These are phyloP conservation scores for Acipenser transmontanus DNA, from an alignment of 2,797 vertebrate genomes.

Conservation along the genomic window DNA sequence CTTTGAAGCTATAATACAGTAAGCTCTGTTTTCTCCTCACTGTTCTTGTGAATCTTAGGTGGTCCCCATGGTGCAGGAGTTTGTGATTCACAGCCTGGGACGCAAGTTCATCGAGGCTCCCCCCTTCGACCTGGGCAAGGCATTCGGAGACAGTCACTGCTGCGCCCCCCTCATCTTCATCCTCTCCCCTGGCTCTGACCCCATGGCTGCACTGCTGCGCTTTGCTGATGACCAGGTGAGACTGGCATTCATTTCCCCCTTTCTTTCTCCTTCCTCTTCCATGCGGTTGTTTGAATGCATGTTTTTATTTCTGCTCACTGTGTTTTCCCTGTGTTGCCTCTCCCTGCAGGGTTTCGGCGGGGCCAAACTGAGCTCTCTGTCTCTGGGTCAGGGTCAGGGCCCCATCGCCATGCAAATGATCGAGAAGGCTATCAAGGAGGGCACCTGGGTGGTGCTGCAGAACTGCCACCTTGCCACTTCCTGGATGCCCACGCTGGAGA, in stretches of 20 bases:
- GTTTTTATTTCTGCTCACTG: background rate
- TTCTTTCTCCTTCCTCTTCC: background rate
- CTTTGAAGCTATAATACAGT: no score
- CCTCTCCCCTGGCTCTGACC: slow-evolving; percentile 77
- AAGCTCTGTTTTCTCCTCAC: background rate
- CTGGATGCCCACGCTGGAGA: slow-evolving; percentile 83
- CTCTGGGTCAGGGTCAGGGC: slow-evolving; percentile 85
- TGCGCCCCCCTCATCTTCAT: slow-evolving; percentile 74
- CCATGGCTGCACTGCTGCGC: slow-evolving; percentile 78
- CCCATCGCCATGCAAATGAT: slow-evolving; percentile 83
- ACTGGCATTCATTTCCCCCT: slow-evolving; percentile 1
- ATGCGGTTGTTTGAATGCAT: background rate
- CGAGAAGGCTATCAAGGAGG: slow-evolving; percentile 68
- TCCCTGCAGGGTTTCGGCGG: slow-evolving; percentile 67
- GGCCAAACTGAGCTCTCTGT: slow-evolving; percentile 74
- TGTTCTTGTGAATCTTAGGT: slow-evolving; percentile 46
- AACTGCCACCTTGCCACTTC: slow-evolving; percentile 87
- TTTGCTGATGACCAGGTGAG: slow-evolving; percentile 80
- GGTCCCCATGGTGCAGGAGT: slow-evolving; percentile 77
- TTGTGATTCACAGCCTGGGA: slow-evolving; percentile 64
- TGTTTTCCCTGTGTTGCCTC: background rate
- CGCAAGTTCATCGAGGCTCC: slow-evolving; percentile 74
- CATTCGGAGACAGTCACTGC: slow-evolving; percentile 77
- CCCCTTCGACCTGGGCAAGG: slow-evolving; percentile 75
- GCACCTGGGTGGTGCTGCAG: slow-evolving; percentile 84